Conservation (phyloP, 2,797 vertebrate genomes). For the Merluccius polli region DNA sequence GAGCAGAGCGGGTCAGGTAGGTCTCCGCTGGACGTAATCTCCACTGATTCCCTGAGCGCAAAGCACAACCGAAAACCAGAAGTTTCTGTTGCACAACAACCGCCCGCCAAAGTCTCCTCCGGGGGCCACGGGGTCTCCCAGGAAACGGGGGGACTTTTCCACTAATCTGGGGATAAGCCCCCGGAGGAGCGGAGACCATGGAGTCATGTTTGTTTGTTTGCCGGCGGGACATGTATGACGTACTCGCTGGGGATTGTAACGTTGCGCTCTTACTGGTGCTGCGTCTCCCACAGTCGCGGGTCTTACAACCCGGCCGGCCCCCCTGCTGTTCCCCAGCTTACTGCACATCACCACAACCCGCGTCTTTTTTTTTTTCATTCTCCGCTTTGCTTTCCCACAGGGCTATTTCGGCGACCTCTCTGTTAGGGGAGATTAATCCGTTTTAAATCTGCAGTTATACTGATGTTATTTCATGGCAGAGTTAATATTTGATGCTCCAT, state of each 20-base stretch:
- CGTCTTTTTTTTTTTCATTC: background rate
- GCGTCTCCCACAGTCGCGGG: background rate
- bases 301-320: background rate
- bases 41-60: constrained; percentile 44
- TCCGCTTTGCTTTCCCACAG: background rate
- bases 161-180: constrained; percentile 65
- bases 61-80: constrained; percentile 57
- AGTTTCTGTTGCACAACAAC: constrained; percentile 38
- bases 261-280: background rate
- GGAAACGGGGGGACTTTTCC: constrained; percentile 65
- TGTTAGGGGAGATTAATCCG: background rate
- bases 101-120: constrained; percentile 46
- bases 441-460: constrained; percentile 3
- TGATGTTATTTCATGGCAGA: background rate
- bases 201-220: constrained; percentile 38
- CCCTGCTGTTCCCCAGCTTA: background rate
- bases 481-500: background rate
- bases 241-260: background rate
- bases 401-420: background rate
- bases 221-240: constrained; percentile 32
- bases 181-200: constrained; percentile 48
- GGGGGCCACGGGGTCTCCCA: constrained; percentile 47
- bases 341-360: background rate
- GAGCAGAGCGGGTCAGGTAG: constrained; percentile 50
- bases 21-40: constrained; percentile 55